Base-by-base conservation (phyloP, 1,140 invertebrate species). In the Drosophila fuyamai region DNA sequence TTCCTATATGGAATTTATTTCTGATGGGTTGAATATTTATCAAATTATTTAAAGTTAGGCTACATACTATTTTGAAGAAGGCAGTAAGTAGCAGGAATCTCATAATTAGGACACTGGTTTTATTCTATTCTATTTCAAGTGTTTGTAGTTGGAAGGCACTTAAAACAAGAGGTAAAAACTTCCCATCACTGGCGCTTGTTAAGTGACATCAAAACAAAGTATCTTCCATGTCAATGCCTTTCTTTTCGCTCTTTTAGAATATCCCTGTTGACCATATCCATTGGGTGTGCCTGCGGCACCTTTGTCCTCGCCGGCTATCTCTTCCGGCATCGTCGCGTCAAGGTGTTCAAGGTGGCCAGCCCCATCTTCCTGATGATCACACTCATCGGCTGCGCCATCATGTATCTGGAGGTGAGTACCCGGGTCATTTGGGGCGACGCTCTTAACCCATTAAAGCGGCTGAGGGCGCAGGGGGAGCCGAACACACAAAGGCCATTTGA, bases 341-440 rank as follows among this genome's bases (percentile, higher is more conserved):
- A 98, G 93, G 97, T 98, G 35, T 97, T 98, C 91, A 96, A 97
- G 80, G 96, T 97, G 1, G 97, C 97, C 23, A 97, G 96, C 82
- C 97, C 97, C 38, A 97, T 97, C 63, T 98, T 98, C 92, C 94
- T 98, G 53, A 95, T 96, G 76, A 97, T 98, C 78, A 98, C 97
- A 10, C 94, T 98, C 12, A 93, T 97, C 35, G 97, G 97, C 40
- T 97, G 97, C 92, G 96, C 96, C 74, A 97, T 97, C 65, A 98
- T 98, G 97, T 98, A 98, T 93, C 94, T 96, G 77, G 97, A 98
- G 95, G 97, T 97, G 93, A 93, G 90, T 90, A 9, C 46, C 18
- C 13, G 35, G 16, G 43, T 36, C 51, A 48, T 71, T 71, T 56
- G 66, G 50, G 36, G 8, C 67, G 14, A 48, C 51, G 14, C 36